phyloP scores from a whole-genome alignment of 2,888 invertebrate genomes.

The Cremastinae sp. region DNA sequence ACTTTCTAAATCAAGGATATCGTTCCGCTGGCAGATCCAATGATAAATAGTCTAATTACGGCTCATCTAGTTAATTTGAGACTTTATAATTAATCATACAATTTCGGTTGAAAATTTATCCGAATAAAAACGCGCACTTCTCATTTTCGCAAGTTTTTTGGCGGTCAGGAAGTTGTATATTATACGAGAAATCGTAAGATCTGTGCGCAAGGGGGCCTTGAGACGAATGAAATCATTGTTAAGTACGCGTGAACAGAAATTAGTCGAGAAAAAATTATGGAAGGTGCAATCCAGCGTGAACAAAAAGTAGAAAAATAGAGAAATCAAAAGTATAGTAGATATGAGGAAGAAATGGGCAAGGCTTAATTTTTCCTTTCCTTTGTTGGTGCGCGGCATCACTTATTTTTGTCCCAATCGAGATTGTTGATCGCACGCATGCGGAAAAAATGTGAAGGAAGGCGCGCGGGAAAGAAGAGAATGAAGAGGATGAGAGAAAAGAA shows the following conservation, averaged over 20 bases:
- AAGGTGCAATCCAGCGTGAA: conserved; percentile 18
- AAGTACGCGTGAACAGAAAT: conserved; percentile 1
- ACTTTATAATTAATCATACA: conserved; percentile 33
- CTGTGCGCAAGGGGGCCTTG: conserved; percentile 34
- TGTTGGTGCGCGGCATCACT: not conserved
- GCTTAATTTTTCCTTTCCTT: not conserved
- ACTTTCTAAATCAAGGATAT: conserved; percentile 27
- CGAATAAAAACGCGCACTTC: not conserved
- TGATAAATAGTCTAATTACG: conserved; percentile 28
- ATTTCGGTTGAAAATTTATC: conserved; percentile 13
- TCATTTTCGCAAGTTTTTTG: conserved; percentile 7
- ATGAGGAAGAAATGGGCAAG: conserved; percentile 40
- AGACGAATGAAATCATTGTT: conserved; percentile 40
- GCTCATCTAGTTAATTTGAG: conserved; percentile 12
- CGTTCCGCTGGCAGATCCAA: not conserved
- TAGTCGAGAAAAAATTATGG: conserved; percentile 3
- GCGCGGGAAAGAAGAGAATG: not conserved
- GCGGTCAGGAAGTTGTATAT: conserved; percentile 42
- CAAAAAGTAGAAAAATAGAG: conserved; percentile 20
- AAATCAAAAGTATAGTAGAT: conserved; percentile 5
- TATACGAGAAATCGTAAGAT: conserved; percentile 29
- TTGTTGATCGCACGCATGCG: not conserved
- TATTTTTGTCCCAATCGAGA: conserved; percentile 10
- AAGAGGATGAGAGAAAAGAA: not conserved
- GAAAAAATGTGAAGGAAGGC: too few species aligned